Percentiles rank a stretch among this genome's conserved stretches.
phyloP scores from a whole-genome alignment of 1,140 invertebrate genomes.

The Drosophila santomea region DNA sequence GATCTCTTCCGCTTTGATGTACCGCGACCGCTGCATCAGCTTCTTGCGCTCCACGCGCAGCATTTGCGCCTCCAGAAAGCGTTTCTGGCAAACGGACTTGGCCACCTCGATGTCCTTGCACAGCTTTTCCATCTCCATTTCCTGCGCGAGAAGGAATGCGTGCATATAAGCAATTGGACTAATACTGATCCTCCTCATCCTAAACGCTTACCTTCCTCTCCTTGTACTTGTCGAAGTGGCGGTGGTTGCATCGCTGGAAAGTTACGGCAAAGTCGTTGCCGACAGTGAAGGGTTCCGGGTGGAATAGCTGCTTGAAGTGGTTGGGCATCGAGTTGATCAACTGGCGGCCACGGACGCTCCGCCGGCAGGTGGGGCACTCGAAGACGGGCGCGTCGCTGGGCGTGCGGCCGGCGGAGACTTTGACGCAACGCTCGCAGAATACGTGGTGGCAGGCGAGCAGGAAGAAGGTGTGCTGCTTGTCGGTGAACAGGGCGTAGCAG shows the following conservation, averaged over 20 bases:
- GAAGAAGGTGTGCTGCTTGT: slow-evolving; percentile 30
- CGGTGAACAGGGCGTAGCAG: slow-evolving; percentile 46
- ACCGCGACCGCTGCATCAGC: neutral
- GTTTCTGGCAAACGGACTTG: slow-evolving; percentile 22
- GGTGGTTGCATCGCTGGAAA: slow-evolving; percentile 53
- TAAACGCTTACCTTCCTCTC: slow-evolving; percentile 22
- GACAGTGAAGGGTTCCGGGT: slow-evolving; percentile 57
- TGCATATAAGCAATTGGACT: neutral
- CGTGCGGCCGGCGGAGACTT: slow-evolving; percentile 30
- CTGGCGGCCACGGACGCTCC: slow-evolving; percentile 52
- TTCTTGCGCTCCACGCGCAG: slow-evolving; percentile 25
- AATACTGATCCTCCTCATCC: too few species aligned
- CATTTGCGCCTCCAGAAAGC: neutral
- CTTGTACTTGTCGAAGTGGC: slow-evolving; percentile 41
- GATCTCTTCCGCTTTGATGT: slow-evolving; percentile 8
- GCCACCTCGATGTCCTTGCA: slow-evolving; percentile 17
- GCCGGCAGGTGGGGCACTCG: slow-evolving; percentile 51
- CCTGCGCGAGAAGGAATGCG: slow-evolving; percentile 1
- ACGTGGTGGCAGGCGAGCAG: slow-evolving; percentile 71
- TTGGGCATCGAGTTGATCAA: slow-evolving; percentile 56
- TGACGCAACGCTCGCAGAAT: slow-evolving; percentile 53
- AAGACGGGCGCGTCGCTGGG: slow-evolving; percentile 47
- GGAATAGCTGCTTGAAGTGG: slow-evolving; percentile 59
- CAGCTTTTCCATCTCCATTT: neutral
- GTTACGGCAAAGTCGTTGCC: slow-evolving; percentile 9